Evolutionary conservation across 2,888 invertebrate genomes (phyloP).

Genomic region (Orthosia cruda): DNA sequence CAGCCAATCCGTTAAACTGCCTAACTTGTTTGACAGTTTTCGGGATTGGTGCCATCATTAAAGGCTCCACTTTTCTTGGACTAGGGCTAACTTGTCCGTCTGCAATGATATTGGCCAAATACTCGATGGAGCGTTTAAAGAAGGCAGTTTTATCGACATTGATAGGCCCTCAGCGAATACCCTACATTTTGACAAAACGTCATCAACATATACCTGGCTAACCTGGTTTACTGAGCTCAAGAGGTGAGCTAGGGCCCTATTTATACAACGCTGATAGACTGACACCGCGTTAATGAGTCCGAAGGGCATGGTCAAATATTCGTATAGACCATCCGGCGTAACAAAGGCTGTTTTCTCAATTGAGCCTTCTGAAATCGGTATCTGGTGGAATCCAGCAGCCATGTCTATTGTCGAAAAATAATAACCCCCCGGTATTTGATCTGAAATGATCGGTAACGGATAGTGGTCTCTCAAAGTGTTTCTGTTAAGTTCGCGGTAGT

Average conservation of each 20-base stretch:
- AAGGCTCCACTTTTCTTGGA: conserved; percentile 18
- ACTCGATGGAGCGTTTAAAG: background rate
- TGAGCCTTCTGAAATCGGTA: background rate
- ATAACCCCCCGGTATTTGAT: conserved; percentile 14
- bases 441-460: conserved; percentile 28
- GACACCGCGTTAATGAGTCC: conserved; percentile 22
- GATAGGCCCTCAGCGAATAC: conserved; percentile 11
- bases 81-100: conserved; percentile 23
- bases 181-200: conserved; percentile 11
- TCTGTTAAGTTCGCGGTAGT: conserved; percentile 46
- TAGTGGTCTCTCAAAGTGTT: conserved; percentile 43
- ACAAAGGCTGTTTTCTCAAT: too few relatives aligned
- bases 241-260: conserved; percentile 12
- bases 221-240: conserved; percentile 1
- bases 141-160: conserved; percentile 13
- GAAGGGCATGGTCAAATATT: too few relatives aligned
- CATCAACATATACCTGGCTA: conserved; percentile 29
- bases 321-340: too few relatives aligned
- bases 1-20: conserved; percentile 26
- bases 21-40: conserved; percentile 22
- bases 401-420: conserved; percentile 18
- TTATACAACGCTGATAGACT: conserved; percentile 31
- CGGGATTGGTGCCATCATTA: conserved; percentile 15
- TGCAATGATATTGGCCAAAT: conserved; percentile 25
- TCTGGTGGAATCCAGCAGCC: conserved; percentile 27